Conservation (phyloP, 2,797 vertebrate species). For the Phataginus tricuspis region DNA sequence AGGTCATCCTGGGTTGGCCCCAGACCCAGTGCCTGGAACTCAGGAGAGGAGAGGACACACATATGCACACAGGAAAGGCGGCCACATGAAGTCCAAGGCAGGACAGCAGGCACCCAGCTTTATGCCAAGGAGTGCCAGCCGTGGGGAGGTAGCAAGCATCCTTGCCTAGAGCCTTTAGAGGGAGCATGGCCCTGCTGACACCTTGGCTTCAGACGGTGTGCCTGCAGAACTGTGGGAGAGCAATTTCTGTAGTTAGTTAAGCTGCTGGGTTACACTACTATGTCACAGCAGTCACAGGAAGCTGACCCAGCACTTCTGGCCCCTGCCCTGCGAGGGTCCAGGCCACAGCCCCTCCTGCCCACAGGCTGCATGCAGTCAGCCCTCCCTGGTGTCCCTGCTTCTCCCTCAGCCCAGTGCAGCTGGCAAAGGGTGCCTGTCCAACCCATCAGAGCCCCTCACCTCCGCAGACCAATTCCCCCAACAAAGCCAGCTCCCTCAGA, state of each 20-base stretch:
- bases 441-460: too few species aligned
- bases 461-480: not conserved
- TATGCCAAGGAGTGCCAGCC: not conserved
- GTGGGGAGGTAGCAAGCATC: not conserved
- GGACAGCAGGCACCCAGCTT: not conserved
- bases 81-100: rapidly evolving
- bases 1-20: not conserved
- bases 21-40: not conserved
- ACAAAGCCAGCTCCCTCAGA: not conserved
- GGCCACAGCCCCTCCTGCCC: not conserved
- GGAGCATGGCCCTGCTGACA: not conserved
- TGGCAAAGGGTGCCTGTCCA: not conserved
- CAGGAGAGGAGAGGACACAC: not conserved
- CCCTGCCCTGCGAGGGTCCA: rapidly evolving
- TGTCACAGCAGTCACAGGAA: not conserved
- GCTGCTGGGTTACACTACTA: not conserved
- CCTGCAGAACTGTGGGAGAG: not conserved
- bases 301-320: rapidly evolving
- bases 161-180: not conserved
- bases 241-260: not conserved
- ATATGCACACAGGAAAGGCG: not conserved
- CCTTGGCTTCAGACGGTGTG: not conserved
- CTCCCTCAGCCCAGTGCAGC: not conserved
- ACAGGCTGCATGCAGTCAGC: not conserved
- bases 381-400: not conserved